Base-by-base conservation (phyloP, 1,140 invertebrate genomes). In the Drosophila subobscura region DNA sequence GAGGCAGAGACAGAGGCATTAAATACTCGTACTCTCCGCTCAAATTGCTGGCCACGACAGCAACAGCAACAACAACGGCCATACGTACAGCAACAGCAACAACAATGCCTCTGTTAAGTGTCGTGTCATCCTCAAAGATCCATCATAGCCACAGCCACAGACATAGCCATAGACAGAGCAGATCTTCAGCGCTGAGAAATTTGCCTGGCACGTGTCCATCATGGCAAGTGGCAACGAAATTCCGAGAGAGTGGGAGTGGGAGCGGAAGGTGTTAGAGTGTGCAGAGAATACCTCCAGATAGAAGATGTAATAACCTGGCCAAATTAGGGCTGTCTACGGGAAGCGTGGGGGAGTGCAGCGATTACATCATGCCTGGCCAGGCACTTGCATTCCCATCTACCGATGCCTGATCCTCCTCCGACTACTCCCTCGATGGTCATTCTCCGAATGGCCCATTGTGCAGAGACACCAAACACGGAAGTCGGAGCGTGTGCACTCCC, bases 191-290 rank as follows among this genome's bases (percentile, higher is more conserved):
- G 57, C 57, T 60, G 59, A 80, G 25, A 61, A 79, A 86, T 86
- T 71, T 80, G 75, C 77, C 79, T 85, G 80, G 81, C 80, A 85
- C 80, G 80, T 86, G 81, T 86, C 81, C 50, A 80, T 80, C 81
- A 86, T 74, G 52, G 52, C 50, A 73, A 85, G 55, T 44, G 51
- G 37, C 49, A 50, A 37, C 45, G 51, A 33, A 33, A 56, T 61
- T 75, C 76, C 71, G 66, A 55, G 65, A 65, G 68, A 72, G 79
- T 66, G 22, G 41, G 7, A 50, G 47, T 37, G 25, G 61, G 22
- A 37, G 25, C 42, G 12, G 22, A 23, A 77, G 58, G 72, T 85
- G 80, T 66, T 68, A 64, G 47, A 25, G 44, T 85, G 72, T 63
- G 54, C 14, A 40, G 25, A 41, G 57, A 64, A 56, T 59, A 56